Percentiles rank a stretch among this genome's conserved stretches.
Conservation (phyloP, 2,888 invertebrate genomes). For the Nymphalis polychloros region DNA sequence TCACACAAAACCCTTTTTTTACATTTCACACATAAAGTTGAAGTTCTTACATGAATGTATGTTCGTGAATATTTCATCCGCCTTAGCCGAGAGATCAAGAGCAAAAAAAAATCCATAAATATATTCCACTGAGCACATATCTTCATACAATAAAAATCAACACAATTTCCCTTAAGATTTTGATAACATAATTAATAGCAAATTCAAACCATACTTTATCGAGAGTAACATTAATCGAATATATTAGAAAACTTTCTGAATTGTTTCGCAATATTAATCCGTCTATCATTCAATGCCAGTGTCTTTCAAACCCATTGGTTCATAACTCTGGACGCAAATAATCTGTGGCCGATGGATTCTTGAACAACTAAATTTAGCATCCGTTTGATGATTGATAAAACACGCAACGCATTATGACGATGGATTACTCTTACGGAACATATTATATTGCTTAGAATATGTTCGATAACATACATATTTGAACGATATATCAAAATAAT, state of each 20-base stretch:
- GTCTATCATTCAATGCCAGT: slow-evolving; percentile 27
- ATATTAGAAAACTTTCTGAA: slow-evolving; percentile 8
- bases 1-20: too few species aligned
- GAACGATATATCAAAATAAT: background rate
- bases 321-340: slow-evolving; percentile 27
- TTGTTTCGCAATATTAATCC: slow-evolving; percentile 12
- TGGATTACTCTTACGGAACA: slow-evolving; percentile 6
- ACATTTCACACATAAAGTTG: too few species aligned
- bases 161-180: too few species aligned
- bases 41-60: too few species aligned
- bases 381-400: slow-evolving; percentile 28
- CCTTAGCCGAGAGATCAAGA: too few species aligned
- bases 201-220: too few species aligned
- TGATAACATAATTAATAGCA: too few species aligned
- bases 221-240: background rate
- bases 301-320: slow-evolving; percentile 30
- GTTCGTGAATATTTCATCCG: too few species aligned
- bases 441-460: background rate
- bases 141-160: too few species aligned
- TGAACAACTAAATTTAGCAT: slow-evolving; percentile 30
- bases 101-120: too few species aligned
- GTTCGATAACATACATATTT: background rate
- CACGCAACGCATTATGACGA: slow-evolving; percentile 9
- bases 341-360: slow-evolving; percentile 27
- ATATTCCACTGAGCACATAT: too few species aligned